Evolutionary conservation across 2,113 vertebrate genomes (phyloP), one percentile per base, ranked within the genome.

Genomic region (Thamnaconus septentrionalis): DNA sequence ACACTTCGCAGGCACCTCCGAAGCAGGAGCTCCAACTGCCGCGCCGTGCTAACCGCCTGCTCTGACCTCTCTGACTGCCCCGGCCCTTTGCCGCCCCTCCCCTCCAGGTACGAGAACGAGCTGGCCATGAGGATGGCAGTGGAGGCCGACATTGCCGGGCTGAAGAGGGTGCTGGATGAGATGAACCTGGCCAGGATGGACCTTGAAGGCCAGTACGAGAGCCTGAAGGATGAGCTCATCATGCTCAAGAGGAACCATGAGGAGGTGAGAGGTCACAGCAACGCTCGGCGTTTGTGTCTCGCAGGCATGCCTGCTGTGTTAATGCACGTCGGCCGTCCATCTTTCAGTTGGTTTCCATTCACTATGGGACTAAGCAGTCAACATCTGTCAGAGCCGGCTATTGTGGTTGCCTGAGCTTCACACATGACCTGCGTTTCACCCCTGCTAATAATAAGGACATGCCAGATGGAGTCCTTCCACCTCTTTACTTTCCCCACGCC

Each of bases 201-300:
- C 68, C 79, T 93, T 56, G 87, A 93, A 78, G 61, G 63, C 43
- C 74, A 89, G 61, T 75, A 76, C 3, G 90, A 93, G 69, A 8
- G 41, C 11, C 75, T 91, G 66, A 91, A 74, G 39, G 90, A 91
- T 0, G 90, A 93, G 4, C 43, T 87, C 18, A 66, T 90, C 60
- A 63, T 75, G 9, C 71, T 93, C 64, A 85, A 87, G 80, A 91
- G 58, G 78, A 89, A 88, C 45, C 91, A 93, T 0, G 71, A 90
- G 45, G 90, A 93, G 88, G 93, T 91, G 77, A 82, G 18, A 69
- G 41, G 18, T 31, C 18, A 31, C 18, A 1, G 1, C 18, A 31
- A 31, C 18, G 18, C 18, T 31, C 18, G 1, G 18, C 18, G 18
- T 31, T 31, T 31, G 18, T 31, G 18, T 31, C 18, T 31, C 18